Conservation (phyloP, 2,888 invertebrate genomes). For the Neoascia interrupta region DNA sequence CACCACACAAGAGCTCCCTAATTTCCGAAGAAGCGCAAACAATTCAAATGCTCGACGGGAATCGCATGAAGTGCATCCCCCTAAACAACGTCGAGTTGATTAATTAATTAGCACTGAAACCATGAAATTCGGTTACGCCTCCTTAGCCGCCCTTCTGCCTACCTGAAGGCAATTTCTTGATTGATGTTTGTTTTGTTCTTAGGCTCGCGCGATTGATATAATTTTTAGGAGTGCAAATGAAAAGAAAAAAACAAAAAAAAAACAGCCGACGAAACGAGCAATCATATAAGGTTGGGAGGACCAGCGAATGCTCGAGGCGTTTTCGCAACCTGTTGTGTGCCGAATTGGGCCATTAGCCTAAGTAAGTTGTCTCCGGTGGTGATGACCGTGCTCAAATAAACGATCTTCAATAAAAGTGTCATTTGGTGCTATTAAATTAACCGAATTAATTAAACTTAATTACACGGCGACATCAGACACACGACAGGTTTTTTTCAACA, state of each 20-base stretch:
- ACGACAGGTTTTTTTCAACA: conserved; percentile 54
- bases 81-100: conserved; percentile 40
- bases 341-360: conserved; percentile 38
- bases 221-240: conserved; percentile 21
- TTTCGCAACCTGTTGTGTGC: conserved; percentile 38
- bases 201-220: conserved; percentile 23
- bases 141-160: conserved; percentile 38
- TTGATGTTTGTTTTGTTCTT: conserved; percentile 43
- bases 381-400: conserved; percentile 42
- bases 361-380: conserved; percentile 38
- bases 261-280: conserved; percentile 1
- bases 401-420: conserved; percentile 53
- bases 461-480: conserved; percentile 53
- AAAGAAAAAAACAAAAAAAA: conserved; percentile 31
- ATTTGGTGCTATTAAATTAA: conserved; percentile 50
- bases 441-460: conserved; percentile 55
- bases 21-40: conserved; percentile 30
- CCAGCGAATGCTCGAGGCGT: conserved; percentile 17
- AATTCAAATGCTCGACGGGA: conserved; percentile 37
- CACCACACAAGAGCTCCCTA: conserved; percentile 6
- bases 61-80: conserved; percentile 25
- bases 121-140: conserved; percentile 54
- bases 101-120: conserved; percentile 52
- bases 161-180: conserved; percentile 23
- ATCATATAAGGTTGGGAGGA: conserved; percentile 12